Conservation (phyloP, 2,797 vertebrate genomes). For the Furcifer pardalis region DNA sequence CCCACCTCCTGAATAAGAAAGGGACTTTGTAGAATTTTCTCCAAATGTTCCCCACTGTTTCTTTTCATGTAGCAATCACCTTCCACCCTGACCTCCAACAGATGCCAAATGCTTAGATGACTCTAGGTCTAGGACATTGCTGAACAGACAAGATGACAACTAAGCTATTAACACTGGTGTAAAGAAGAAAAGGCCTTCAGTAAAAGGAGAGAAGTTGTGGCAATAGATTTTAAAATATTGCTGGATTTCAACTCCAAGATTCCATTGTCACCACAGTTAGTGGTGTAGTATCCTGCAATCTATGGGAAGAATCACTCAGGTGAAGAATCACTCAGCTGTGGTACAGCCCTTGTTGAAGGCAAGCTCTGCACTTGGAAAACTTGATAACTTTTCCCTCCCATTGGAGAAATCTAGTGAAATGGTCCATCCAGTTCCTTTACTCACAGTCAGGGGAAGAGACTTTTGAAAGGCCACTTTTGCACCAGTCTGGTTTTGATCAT, state of each 20-base stretch:
- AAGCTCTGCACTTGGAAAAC: not conserved
- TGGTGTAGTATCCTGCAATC: no score
- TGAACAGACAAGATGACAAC: not conserved
- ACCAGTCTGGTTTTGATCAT: slow-evolving; percentile 28
- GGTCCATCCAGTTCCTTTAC: not conserved
- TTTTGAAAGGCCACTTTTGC: not conserved
- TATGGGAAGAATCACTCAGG: no score
- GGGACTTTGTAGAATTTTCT: not conserved
- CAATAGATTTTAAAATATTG: no score
- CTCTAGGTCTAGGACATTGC: not conserved
- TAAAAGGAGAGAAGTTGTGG: not conserved
- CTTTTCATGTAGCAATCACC: not conserved
- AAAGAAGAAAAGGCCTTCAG: no score
- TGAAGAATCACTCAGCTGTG: not conserved
- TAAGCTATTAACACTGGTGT: not conserved
- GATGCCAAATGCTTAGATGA: not conserved
- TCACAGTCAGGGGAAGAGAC: not conserved
- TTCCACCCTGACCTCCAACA: not conserved
- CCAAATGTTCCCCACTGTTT: not conserved
- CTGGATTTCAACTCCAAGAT: no score
- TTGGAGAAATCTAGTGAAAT: not conserved
- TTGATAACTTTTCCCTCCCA: not conserved
- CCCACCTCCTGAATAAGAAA: not conserved
- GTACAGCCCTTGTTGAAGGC: not conserved
- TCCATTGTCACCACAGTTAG: no score